Evolutionary conservation across 2,113 vertebrate genomes (phyloP), one percentile per base, ranked within the genome.

Genomic region (Anhinga anhinga): DNA sequence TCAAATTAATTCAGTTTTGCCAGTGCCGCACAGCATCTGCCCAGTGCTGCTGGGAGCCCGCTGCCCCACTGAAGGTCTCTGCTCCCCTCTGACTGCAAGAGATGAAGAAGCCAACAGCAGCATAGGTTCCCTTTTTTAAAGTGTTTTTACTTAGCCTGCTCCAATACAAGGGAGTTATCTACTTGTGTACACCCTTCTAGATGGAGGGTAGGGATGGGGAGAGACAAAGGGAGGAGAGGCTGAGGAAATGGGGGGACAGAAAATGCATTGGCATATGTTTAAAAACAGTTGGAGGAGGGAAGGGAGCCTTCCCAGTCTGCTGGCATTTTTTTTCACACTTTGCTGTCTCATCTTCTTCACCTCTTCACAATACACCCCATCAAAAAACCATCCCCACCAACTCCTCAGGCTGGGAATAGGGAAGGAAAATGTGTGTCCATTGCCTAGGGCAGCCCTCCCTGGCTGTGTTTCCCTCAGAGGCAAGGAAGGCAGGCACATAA

Each of bases 71-170:
- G 40, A 65, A 7, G 44, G 20, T 47, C 18, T 81, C 63, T 69
- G 22, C 6, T 65, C 34, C 72, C 7, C 16, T 88, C 49, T 47
- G 56, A 69, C 26, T 3, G 1, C 0, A 0, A 36, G 9, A 45
- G 18, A 53, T 0, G 0, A 70, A 77, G 59, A 80, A 69, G 5
- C 7, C 45, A 62, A 65, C 9, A 73, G 53, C n/a, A 91, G 3
- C 34, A 10, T 2, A 49, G 14, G 5, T 40, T 36, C 8, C 9
- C 7, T 23, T 79, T 95, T 62, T 3, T n/a, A 55, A 88, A 76
- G 3, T 30, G 23, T 20, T 47, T n/a, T n/a, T n/a, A n/a, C n/a
- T n/a, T n/a, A n/a, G n/a, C n/a, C n/a, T n/a, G n/a, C n/a, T n/a
- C n/a, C n/a, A 17, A 4, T 66, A 18, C 21, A 52, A 80, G 49